phyloP scores from a whole-genome alignment of 92 coral and sea anemone species.

The Actinernus sp. region DNA sequence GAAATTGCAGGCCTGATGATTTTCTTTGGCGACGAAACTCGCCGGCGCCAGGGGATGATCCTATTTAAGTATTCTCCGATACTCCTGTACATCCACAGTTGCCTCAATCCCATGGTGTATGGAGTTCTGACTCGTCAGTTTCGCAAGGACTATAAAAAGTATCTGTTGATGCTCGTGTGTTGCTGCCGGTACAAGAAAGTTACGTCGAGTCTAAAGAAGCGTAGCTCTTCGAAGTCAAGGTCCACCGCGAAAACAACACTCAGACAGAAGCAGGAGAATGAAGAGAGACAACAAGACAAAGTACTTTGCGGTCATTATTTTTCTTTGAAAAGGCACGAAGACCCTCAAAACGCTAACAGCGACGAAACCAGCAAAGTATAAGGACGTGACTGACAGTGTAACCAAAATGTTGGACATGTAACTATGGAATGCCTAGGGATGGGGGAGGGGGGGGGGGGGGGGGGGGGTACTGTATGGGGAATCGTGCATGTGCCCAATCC shows the following conservation, averaged over 20 bases:
- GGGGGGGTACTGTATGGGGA: too few relatives aligned
- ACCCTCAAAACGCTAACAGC: not conserved
- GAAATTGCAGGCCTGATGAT: slow-evolving; percentile 57
- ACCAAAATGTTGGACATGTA: too few relatives aligned
- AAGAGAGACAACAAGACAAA: too few relatives aligned
- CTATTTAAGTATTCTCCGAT: slow-evolving; percentile 36
- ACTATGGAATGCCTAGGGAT: too few relatives aligned
- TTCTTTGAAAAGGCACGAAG: too few relatives aligned
- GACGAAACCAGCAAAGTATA: not conserved
- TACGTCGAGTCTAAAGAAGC: not conserved
- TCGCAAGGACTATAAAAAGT: slow-evolving; percentile 58
- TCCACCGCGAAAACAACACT: not conserved
- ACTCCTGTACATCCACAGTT: slow-evolving; percentile 62
- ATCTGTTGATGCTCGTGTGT: slow-evolving; percentile 30
- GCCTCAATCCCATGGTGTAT: slow-evolving; percentile 75
- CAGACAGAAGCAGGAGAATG: not conserved
- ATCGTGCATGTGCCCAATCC: too few relatives aligned
- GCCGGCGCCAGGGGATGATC: not conserved
- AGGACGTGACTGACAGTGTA: too few relatives aligned
- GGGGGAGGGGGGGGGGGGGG: too few relatives aligned
- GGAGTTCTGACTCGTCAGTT: slow-evolving; percentile 66
- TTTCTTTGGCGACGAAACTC: slow-evolving; percentile 40
- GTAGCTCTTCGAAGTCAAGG: not conserved
- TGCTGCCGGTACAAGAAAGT: slow-evolving; percentile 9
- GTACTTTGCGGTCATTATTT: too few relatives aligned